A percentile compares a stretch with the other conserved stretches of the same genome.
phyloP scores from a whole-genome alignment of 2,797 vertebrate genomes.

The Melanotaenia maccullochi region DNA sequence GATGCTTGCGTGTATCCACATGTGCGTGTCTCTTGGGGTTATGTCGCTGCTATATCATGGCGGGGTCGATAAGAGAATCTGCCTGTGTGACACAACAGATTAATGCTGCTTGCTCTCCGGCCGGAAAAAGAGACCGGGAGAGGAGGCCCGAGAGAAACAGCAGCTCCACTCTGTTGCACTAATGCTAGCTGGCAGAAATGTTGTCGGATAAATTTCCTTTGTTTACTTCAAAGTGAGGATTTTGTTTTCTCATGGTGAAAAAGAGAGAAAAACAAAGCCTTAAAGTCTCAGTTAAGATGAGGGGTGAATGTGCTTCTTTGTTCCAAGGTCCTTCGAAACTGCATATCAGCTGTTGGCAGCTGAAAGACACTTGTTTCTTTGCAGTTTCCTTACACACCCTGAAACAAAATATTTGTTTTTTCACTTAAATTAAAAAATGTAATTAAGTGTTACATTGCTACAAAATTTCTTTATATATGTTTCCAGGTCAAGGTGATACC shows the following conservation, averaged over 20 bases:
- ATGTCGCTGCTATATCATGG: constrained; percentile 71
- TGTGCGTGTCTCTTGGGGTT: constrained; percentile 42
- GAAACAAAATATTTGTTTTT: constrained; percentile 24
- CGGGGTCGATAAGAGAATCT: constrained; percentile 75
- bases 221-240: constrained; percentile 33
- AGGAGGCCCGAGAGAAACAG: constrained; percentile 45
- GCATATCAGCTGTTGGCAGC: neutral
- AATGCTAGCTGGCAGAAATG: constrained; percentile 53
- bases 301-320: neutral
- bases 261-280: too few relatives aligned
- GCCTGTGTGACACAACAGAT: constrained; percentile 75
- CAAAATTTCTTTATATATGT: constrained; percentile 14
- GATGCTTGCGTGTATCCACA: constrained; percentile 14
- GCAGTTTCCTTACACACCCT: constrained; percentile 13
- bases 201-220: constrained; percentile 43
- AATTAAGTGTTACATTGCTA: constrained; percentile 24
- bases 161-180: constrained; percentile 36
- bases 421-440: constrained; percentile 35
- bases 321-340: neutral
- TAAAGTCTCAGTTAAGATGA: neutral
- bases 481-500: constrained; percentile 37
- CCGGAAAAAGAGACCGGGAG: constrained; percentile 43
- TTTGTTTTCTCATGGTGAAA: neutral
- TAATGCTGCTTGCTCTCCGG: constrained; percentile 74
- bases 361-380: neutral